Conservation (phyloP, 2,888 invertebrate species). For the Zaprionus obscuricornis region DNA sequence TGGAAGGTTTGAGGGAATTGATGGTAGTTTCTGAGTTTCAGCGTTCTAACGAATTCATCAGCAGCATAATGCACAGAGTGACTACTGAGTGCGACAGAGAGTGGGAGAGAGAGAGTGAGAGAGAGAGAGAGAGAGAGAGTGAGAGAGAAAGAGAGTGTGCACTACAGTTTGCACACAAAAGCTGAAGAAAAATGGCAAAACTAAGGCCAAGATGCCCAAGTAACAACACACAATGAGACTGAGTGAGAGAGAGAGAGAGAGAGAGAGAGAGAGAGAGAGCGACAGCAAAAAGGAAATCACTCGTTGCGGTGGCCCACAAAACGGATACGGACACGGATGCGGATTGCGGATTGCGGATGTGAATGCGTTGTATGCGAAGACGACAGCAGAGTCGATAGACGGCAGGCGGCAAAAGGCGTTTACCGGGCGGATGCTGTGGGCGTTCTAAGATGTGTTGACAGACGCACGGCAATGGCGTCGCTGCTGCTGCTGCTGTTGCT, state of each 20-base stretch:
- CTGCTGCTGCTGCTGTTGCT: constrained; percentile 27
- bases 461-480: constrained; percentile 24
- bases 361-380: no score
- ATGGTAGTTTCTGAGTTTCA: constrained; percentile 25
- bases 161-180: constrained; percentile 9
- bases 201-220: constrained; percentile 51
- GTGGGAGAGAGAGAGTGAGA: no score
- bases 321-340: constrained; percentile 3
- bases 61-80: constrained; percentile 25
- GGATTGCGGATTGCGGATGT: no score
- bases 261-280: no score
- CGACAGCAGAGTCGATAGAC: no score
- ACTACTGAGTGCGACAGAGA: not conserved
- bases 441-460: constrained; percentile 44
- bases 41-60: constrained; percentile 65
- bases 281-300: constrained; percentile 21
- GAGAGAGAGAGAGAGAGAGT: no score
- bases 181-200: constrained; percentile 60
- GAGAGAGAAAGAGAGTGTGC: not conserved
- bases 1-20: constrained; percentile 3
- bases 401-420: no score
- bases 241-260: no score
- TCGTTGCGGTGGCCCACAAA: constrained; percentile 15
- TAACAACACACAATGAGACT: constrained; percentile 14
- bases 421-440: constrained; percentile 21